Percentiles rank a stretch among this genome's conserved stretches.
phyloP scores from a whole-genome alignment of 92 coral and sea anemone genomes.

The Epizoanthus ramosus region DNA sequence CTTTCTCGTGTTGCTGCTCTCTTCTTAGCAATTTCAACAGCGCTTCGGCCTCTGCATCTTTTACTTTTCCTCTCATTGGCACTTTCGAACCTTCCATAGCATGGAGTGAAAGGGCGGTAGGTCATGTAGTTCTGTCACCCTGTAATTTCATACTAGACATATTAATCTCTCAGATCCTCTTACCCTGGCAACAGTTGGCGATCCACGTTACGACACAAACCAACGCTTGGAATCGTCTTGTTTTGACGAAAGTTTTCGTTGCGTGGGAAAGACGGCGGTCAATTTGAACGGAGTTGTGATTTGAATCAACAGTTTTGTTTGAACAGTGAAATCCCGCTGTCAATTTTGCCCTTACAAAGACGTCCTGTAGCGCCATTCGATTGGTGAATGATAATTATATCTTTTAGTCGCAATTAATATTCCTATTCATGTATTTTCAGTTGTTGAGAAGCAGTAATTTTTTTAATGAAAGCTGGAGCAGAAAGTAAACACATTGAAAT shows the following conservation, averaged over 20 bases:
- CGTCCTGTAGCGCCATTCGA: slow-evolving; percentile 32
- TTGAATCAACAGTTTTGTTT: slow-evolving; percentile 26
- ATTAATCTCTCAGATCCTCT: slow-evolving; percentile 43
- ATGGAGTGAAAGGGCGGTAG: not conserved
- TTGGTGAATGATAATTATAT: slow-evolving; percentile 64
- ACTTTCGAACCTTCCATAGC: slow-evolving; percentile 31
- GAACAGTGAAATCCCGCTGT: slow-evolving; percentile 39
- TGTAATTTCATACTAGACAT: slow-evolving; percentile 19
- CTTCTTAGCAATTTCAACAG: slow-evolving; percentile 79
- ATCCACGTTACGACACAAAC: not conserved
- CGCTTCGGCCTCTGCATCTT: slow-evolving; percentile 96
- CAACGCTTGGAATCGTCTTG: slow-evolving; percentile 9
- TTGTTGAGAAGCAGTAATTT: slow-evolving; percentile 43
- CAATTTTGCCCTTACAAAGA: slow-evolving; percentile 22
- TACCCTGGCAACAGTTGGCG: slow-evolving; percentile 14
- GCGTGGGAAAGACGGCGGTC: slow-evolving; percentile 32
- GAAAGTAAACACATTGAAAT: slow-evolving; percentile 68
- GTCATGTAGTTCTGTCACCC: not conserved
- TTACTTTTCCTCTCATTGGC: slow-evolving; percentile 93
- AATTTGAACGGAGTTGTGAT: slow-evolving; percentile 28
- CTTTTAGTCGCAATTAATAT: slow-evolving; percentile 69
- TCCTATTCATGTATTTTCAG: slow-evolving; percentile 58
- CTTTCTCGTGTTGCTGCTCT: slow-evolving; percentile 75
- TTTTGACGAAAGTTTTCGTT: slow-evolving; percentile 24
- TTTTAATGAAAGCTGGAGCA: slow-evolving; percentile 70